phyloP scores from a whole-genome alignment of 2,113 vertebrate genomes.

The Holacanthus passer region DNA sequence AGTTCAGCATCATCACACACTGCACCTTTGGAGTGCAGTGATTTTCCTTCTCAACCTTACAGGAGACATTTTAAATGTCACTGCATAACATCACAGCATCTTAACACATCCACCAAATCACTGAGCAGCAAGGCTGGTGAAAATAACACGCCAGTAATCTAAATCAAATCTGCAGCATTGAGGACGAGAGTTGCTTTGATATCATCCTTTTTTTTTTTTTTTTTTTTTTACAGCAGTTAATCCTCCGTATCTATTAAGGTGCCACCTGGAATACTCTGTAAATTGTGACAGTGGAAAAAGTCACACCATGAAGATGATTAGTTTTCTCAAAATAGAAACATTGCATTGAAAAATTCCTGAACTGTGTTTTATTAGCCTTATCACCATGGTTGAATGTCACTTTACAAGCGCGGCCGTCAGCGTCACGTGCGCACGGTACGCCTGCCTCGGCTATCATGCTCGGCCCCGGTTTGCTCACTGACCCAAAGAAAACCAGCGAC shows the following conservation, averaged over 20 bases:
- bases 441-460: slow-evolving; percentile 40
- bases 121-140: slow-evolving; percentile 8
- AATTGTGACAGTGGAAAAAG: background rate
- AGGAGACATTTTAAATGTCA: slow-evolving; percentile 59
- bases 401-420: slow-evolving; percentile 5
- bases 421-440: background rate
- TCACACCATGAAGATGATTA: background rate
- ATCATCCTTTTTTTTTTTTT: background rate
- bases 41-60: background rate
- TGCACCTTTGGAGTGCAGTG: background rate
- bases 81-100: slow-evolving; percentile 16
- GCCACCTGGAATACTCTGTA: background rate
- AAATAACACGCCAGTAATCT: slow-evolving; percentile 20
- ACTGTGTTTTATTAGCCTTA: background rate
- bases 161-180: background rate
- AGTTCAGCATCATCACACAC: background rate
- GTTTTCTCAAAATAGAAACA: slow-evolving; percentile 5
- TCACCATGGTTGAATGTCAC: background rate
- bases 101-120: slow-evolving; percentile 14
- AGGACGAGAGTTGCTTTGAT: background rate
- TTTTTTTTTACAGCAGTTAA: background rate
- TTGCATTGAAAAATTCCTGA: background rate
- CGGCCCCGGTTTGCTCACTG: slow-evolving; percentile 56
- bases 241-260: background rate
- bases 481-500: slow-evolving; percentile 62